These are phyloP conservation scores for Hormaphis cornu DNA, from an alignment of 1,140 invertebrate genomes.

Conservation along the genomic window DNA sequence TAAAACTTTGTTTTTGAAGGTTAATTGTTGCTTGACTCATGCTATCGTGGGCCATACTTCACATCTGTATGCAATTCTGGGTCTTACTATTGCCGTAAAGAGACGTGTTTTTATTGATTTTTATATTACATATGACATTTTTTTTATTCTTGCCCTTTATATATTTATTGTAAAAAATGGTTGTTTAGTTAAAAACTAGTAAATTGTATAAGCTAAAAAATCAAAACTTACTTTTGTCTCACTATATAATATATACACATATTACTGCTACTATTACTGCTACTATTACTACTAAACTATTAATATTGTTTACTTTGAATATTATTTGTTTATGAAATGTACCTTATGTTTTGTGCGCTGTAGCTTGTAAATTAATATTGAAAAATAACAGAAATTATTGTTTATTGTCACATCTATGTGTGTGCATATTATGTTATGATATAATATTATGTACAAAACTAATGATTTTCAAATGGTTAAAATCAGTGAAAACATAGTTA, in stretches of 20 bases:
- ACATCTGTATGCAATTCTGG: no score
- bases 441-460: conserved; percentile 4
- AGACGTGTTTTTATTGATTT: neutral
- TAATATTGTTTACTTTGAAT: neutral
- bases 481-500: neutral
- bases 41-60: no score
- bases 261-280: neutral
- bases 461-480: neutral
- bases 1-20: no score
- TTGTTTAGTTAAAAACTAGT: no score
- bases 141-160: no score
- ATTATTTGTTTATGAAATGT: neutral
- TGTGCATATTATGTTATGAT: neutral
- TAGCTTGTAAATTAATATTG: conserved; percentile 15
- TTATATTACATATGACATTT: no score
- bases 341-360: neutral
- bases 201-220: no score
- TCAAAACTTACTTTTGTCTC: no score
- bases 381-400: neutral
- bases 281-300: neutral
- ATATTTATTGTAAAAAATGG: no score
- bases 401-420: neutral
- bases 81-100: neutral
- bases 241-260: neutral
- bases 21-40: no score